Base-by-base conservation (phyloP, 2,113 vertebrate genomes). In the Herpailurus yagouaroundi region DNA sequence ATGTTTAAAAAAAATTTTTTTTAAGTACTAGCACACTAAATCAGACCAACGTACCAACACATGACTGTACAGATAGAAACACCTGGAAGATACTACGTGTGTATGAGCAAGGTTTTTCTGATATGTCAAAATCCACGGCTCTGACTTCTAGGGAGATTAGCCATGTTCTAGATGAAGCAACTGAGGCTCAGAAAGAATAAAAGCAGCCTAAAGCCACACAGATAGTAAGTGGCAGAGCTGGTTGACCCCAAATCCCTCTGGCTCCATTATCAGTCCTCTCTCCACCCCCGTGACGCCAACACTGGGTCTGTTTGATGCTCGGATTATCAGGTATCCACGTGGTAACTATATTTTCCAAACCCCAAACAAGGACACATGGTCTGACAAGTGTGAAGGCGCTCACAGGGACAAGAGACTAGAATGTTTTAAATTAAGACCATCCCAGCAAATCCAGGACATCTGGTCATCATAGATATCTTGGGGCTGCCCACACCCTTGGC, bases 361-460 rank as follows among this genome's bases (percentile, higher is more conserved):
- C 19, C 76, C 92, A 96, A 94, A 92, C 31, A 91, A 80, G 94
- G 94, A 97, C 94, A 97, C 95, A 50, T 82, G 92, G 90, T 94
- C 77, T 77, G 85, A 89, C 96, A 96, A 95, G 63, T 97, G 91
- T 97, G 94, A 97, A 92, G 87, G 31, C 57, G 71, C 79, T 94
- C 60, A 23, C 27, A 9, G 87, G 92, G 87, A 95, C 88, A 52
- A 86, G 76, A 66, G 74, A 84, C 80, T 27, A 96, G 93, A 93
- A 88, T 87, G 92, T 97, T 95, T 97, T 97, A 97, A 96, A 94
- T 93, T 95, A 93, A 91, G 88, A 73, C 92, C 87, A 33, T 84
- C 85, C 80, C 14, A 76, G 87, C 74, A 95, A 92, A 96, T 92
- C 95, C 90, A 60, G 69, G 96, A 87, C 88, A 97, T 97, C 93